Conservation (phyloP, 1,140 invertebrate species). For the Diabrotica virgifera region DNA sequence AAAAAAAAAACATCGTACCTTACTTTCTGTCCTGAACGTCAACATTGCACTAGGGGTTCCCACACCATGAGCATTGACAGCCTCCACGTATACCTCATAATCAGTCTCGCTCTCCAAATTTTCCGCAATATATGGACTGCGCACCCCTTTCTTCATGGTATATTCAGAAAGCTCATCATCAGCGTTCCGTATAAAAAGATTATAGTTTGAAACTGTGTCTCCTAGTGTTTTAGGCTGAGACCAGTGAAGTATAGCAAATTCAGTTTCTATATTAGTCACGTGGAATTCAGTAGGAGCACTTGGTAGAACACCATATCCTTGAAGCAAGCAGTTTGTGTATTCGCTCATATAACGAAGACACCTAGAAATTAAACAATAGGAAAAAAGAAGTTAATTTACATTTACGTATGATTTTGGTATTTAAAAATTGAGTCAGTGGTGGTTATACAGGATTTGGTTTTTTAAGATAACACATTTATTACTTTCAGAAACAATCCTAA, state of each 20-base stretch:
- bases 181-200: conserved; percentile 59
- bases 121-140: conserved; percentile 72
- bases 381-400: background rate
- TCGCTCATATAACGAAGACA: conserved; percentile 77
- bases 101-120: conserved; percentile 67
- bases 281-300: conserved; percentile 64
- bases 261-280: conserved; percentile 67
- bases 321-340: conserved; percentile 75
- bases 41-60: conserved; percentile 70
- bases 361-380: conserved; percentile 14
- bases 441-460: background rate
- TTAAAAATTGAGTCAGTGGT: too few species aligned
- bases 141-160: conserved; percentile 41
- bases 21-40: conserved; percentile 68
- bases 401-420: too few species aligned
- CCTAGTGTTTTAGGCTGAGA: conserved; percentile 63
- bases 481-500: too few species aligned
- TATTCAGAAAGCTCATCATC: conserved; percentile 43
- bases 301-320: conserved; percentile 78
- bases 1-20: conserved; percentile 52
- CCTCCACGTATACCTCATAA: conserved; percentile 79
- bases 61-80: conserved; percentile 75
- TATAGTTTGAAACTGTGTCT: conserved; percentile 70
- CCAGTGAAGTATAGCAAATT: conserved; percentile 78
- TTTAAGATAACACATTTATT: too few species aligned